These are phyloP conservation scores for Phthorimaea operculella DNA, from an alignment of 1,140 invertebrate species.

Conservation along the genomic window DNA sequence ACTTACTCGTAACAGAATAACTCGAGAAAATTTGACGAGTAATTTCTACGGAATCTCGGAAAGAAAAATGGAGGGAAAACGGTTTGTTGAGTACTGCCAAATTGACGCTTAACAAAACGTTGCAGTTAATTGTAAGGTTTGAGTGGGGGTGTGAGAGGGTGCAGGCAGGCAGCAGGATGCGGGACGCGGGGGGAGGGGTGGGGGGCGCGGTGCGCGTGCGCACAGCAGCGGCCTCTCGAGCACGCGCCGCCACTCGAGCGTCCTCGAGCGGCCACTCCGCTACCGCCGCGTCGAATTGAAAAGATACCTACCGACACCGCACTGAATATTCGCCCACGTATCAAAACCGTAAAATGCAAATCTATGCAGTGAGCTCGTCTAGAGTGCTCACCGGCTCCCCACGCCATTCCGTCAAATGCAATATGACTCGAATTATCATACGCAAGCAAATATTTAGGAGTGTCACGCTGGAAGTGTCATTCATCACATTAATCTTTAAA, in stretches of 20 bases:
- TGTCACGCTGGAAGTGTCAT: constrained; percentile 29
- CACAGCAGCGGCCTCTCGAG: constrained; percentile 52
- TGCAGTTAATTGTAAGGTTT: constrained; percentile 52
- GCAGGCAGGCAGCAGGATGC: constrained; percentile 13
- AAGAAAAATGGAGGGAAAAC: background rate
- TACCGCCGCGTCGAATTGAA: constrained; percentile 61
- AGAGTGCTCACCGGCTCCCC: constrained; percentile 48
- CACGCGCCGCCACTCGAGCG: constrained; percentile 59
- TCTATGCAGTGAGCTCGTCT: constrained; percentile 64
- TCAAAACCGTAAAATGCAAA: constrained; percentile 67
- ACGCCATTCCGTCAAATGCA: constrained; percentile 60
- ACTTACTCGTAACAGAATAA: background rate
- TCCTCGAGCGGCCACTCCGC: constrained; percentile 52
- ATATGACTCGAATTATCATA: constrained; percentile 62
- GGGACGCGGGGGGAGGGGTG: constrained; percentile 11
- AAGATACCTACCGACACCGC: constrained; percentile 65
- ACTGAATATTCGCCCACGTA: constrained; percentile 66
- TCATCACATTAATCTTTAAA: background rate
- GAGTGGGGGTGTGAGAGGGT: constrained; percentile 15
- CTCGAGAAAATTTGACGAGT: background rate
- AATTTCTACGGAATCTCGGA: background rate
- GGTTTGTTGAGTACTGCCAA: constrained; percentile 28
- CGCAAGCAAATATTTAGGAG: constrained; percentile 35
- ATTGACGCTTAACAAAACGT: constrained; percentile 49
- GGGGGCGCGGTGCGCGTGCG: constrained; percentile 43